Base-by-base conservation (phyloP, 1,140 invertebrate genomes). In the Aphelinus certus region DNA sequence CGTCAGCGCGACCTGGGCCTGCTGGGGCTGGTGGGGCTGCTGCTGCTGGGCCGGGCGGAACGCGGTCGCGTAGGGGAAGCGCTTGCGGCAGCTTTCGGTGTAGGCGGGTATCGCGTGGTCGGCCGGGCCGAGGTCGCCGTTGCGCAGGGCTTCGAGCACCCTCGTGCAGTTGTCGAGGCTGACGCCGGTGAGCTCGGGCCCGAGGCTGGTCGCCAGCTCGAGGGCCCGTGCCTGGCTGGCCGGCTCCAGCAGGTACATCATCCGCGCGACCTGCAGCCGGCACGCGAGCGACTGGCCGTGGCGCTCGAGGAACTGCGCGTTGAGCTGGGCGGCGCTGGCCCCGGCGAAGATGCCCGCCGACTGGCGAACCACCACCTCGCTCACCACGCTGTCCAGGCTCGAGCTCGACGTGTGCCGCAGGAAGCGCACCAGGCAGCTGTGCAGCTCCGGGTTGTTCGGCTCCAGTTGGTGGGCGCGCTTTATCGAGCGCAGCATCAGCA, bases 401-500 rank as follows among this genome's bases (percentile, higher is more conserved):
- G 77, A 79, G 7, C 83, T 80, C 62, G 87, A 88, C 62, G 91
- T 87, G 79, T 92, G 90, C 76, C 89, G 87, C 75, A 91, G 88
- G 82, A 97, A 96, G 63, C 93, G 91, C 66, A 97, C 91, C 55
- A 97, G 85, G 84, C 95, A 97, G 80, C 92, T 91, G 88, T 97
- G 96, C 47, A 98, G 89, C 79, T 94, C 91, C 42, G 95, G 94
- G 89, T 97, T 91, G 1, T 89, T 88, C 2, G 91, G 84, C 82
- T 95, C 91, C 73, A 97, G 82, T 56, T 90, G 89, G 83, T 93
- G 91, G 62, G 96, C 96, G 61, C 97, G 91, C 85, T 96, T 97
- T 81, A 98, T 91, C 77, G 95, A 96, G 87, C 97, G 95, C 68
- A 97, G 87, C 95, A 97, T 97, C 61, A 97, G 88, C 61, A 97